Base-by-base conservation (phyloP, 2,113 vertebrate species). In the Ceyx margarethae region DNA sequence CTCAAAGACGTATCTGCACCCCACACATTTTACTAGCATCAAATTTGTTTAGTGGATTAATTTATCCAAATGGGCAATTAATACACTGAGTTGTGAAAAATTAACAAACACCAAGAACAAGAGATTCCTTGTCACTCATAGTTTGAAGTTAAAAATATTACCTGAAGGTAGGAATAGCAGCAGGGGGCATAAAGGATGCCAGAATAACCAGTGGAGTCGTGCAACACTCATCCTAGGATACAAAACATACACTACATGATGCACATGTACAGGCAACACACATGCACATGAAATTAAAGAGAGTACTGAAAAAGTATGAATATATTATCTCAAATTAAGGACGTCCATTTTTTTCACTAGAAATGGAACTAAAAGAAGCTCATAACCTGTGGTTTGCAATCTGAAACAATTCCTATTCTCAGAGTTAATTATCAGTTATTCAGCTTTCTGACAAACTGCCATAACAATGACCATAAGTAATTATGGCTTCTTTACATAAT, bases 121-220 rank as follows among this genome's bases (percentile, higher is more conserved):
- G 20, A 82, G 62, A 57, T 61, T 53, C 31, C 9, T 37, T 18
- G 20, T 42, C 10, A 86, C 25, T 77, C 17, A 2, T 12, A 65
- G 46, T 83, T 57, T 79, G 71, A 9, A 16, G 64, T 81, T 43
- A 12, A 87, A 75, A 87, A 56, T 6, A 58, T 60, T 97, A 99
- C 99, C 99, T 99, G 98, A 99, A 99, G 5, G 97, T 96, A 69
- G 98, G 98, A 89, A 99, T 96, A 10, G 98, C 77, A 28, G 98
- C 92, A 22, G 98, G 96, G 2, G 99, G 98, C 97, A 99, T 96
- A 60, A 99, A 98, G 45, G 99, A 99, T 77, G 98, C 98, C 76
- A 99, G 94, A n/a, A 98, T 98, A 50, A 99, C 93, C 78, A 99
- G 95, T 15, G 99, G 98, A 81, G 90, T 96, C 21, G 85, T 95